Percentiles rank a stretch among this genome's conserved stretches.
These are phyloP conservation scores for Creontiades dilutus DNA, from an alignment of 2,888 invertebrate species.

Conservation along the genomic window DNA sequence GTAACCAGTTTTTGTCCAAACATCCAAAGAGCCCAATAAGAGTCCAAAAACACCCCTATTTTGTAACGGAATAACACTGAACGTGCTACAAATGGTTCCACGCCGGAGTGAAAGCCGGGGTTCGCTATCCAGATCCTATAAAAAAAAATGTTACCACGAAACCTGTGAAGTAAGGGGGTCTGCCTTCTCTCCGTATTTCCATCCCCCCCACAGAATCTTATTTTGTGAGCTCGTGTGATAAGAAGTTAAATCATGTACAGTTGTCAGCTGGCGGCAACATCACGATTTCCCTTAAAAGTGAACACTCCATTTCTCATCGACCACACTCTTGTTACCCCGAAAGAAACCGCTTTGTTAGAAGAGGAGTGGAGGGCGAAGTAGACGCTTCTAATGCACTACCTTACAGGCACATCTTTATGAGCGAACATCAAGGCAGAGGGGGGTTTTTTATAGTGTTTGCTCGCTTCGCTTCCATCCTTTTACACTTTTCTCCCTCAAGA, in stretches of 20 bases:
- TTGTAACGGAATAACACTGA: background rate
- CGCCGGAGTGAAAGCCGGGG: background rate
- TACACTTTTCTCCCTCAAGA: background rate
- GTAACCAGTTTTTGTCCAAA: no score
- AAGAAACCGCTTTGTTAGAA: constrained; percentile 1
- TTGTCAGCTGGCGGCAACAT: constrained; percentile 23
- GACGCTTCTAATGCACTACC: constrained; percentile 48
- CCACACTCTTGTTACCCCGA: constrained; percentile 44
- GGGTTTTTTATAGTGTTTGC: constrained; percentile 50
- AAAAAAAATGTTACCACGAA: background rate
- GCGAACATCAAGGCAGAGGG: constrained; percentile 20
- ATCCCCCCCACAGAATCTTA: background rate
- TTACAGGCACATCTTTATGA: constrained; percentile 51
- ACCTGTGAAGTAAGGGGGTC: constrained; percentile 7
- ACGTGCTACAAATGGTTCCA: background rate
- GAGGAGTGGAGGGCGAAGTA: background rate
- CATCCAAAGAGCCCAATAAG: no score
- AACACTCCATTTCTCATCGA: constrained; percentile 42
- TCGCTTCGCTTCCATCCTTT: background rate
- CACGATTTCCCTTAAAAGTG: constrained; percentile 39
- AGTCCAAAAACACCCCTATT: background rate
- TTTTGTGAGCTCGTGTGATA: constrained; percentile 40
- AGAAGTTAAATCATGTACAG: constrained; percentile 37
- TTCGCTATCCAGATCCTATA: constrained; percentile 19
- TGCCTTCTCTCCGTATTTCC: background rate